Conservation (phyloP, 37 sponge, comb jelly and placozoan species). For the Theonella swinhoei region DNA sequence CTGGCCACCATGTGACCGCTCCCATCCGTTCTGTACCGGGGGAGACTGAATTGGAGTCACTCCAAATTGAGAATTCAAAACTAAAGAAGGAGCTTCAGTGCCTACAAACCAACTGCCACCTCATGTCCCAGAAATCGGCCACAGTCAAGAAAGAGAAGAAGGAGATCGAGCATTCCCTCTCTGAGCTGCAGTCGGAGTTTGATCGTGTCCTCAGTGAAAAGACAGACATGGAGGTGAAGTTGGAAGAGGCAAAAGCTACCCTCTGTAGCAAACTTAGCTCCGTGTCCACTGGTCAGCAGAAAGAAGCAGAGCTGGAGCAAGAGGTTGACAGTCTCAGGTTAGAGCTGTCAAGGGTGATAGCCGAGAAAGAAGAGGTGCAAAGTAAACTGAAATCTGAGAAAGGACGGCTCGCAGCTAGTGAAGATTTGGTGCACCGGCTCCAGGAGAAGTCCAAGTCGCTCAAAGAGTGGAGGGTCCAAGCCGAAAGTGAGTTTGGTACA, state of each 20-base stretch:
- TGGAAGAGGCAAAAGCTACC: constrained; percentile 7
- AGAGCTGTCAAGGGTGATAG: neutral
- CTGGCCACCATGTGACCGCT: neutral
- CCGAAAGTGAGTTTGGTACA: neutral
- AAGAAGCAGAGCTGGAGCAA: neutral
- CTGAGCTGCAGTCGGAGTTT: constrained; percentile 27
- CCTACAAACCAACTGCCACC: constrained; percentile 54
- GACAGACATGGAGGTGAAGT: constrained; percentile 11
- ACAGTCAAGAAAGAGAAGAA: constrained; percentile 48
- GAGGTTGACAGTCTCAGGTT: neutral
- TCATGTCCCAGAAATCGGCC: constrained; percentile 48
- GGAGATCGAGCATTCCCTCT: constrained; percentile 25
- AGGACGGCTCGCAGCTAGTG: neutral
- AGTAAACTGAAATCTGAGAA: neutral
- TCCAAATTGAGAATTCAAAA: constrained; percentile 39
- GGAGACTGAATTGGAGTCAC: constrained; percentile 22
- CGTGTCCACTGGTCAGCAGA: neutral
- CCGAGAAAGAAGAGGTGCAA: neutral
- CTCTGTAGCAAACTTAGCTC: neutral
- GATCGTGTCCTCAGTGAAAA: constrained; percentile 38
- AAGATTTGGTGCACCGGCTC: neutral
- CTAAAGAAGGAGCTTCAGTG: constrained; percentile 58
- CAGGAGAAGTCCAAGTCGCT: constrained; percentile 5
- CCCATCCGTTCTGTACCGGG: constrained; percentile 38
- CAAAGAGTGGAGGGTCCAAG: neutral